These are phyloP conservation scores for Melipona bicolor DNA, from an alignment of 2,888 invertebrate genomes.

Conservation along the genomic window DNA sequence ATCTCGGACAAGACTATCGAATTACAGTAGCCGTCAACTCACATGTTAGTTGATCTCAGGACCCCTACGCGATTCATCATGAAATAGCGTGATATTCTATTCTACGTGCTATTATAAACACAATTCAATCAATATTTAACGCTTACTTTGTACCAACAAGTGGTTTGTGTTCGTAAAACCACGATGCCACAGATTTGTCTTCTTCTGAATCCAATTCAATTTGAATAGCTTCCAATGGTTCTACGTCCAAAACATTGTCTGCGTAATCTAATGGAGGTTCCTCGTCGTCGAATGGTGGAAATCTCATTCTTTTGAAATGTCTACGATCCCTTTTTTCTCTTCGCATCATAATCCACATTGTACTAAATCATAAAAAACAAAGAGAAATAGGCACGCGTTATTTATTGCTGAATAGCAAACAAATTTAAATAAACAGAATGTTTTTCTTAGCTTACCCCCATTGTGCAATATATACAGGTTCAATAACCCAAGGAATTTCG, in stretches of 20 bases:
- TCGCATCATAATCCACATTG: conserved; percentile 99
- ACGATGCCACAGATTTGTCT: conserved; percentile 94
- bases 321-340: conserved; percentile 99
- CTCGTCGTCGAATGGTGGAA: conserved; percentile 99
- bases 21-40: conserved; percentile 77
- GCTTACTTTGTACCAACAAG: conserved; percentile 93
- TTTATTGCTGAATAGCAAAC: neutral
- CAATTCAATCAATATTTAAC: neutral
- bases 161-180: conserved; percentile 99
- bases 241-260: conserved; percentile 99
- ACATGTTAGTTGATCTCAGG: conserved; percentile 83
- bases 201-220: conserved; percentile 99
- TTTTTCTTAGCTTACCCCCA: conserved; percentile 92
- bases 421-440: neutral
- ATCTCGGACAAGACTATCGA: conserved; percentile 76
- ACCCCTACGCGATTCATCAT: conserved; percentile 84
- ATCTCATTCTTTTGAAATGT: conserved; percentile 99
- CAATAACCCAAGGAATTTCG: conserved; percentile 99
- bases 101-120: neutral
- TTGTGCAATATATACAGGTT: conserved; percentile 99
- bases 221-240: conserved; percentile 99
- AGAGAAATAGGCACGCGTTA: neutral
- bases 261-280: conserved; percentile 99
- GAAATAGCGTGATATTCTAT: neutral
- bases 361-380: conserved; percentile 85